Base-by-base conservation (phyloP, 2,888 invertebrate genomes). In the Amitus sp. region DNA sequence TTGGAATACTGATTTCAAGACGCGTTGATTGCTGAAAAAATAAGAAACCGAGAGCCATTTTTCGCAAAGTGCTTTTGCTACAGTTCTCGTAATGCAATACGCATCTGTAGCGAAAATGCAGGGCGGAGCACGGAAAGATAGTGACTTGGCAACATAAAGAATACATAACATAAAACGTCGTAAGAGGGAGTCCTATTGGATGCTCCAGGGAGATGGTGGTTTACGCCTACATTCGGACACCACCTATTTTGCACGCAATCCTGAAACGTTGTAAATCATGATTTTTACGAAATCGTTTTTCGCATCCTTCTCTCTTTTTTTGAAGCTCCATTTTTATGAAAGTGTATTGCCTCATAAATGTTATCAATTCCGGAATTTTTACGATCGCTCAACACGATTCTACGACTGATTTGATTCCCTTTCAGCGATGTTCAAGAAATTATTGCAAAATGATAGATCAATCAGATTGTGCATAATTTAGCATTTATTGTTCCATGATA, bases 121-220 rank as follows among this genome's bases (percentile, higher is more conserved):
- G 76, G 78, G 79, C 78, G 78, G 78, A 77, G 79, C 77, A 62
- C 71, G 54, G 63, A 74, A 69, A 76, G 78, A 79, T 75, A 79
- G 78, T 73, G 73, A 77, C 78, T 77, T 78, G 73, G 77, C 73
- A 76, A 77, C 76, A 74, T 76, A 76, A 77, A 77, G 75, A 78
- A 78, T 75, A 77, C 73, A 73, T 76, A 73, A 73, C 71, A 73
- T 73, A 73, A 74, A 78, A 73, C 73, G 67, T 70, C 52, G 75
- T 66, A 73, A 74, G 74, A 77, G 73, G 71, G 70, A 67, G 70
- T 74, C 74, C 68, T 73, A 78, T 78, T 78, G 78, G 78, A 67
- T 60, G 63, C 54, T 63, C 65, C 62, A 62, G 63, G 66, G 70
- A 71, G 72, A 72, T 75, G 71, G 37, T 57, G 68, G 78, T 76